Evolutionary conservation across 2,888 invertebrate genomes (phyloP).

Genomic region (Neoascia interrupta): DNA sequence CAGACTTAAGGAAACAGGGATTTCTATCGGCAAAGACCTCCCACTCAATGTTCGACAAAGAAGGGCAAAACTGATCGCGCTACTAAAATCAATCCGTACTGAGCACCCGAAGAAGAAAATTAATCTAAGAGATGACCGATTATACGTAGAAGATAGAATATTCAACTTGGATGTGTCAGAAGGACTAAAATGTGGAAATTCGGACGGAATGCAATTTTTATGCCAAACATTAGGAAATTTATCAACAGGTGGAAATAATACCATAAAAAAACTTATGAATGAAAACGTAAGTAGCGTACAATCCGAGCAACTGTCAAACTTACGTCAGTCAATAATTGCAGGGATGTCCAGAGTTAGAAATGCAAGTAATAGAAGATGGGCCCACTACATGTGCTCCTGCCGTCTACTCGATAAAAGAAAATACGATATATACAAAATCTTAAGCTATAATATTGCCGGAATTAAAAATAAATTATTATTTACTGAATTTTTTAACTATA

Average conservation of each 20-base stretch:
- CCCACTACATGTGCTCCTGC: background rate
- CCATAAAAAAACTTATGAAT: too few relatives aligned
- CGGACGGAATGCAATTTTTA: slow-evolving; percentile 1
- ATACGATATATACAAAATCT: too few relatives aligned
- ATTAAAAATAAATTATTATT: slow-evolving; percentile 2
- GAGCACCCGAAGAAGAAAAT: slow-evolving; percentile 12
- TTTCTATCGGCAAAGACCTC: slow-evolving; percentile 2
- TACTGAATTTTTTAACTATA: too few relatives aligned
- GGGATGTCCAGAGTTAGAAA: background rate
- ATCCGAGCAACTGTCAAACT: slow-evolving; percentile 6
- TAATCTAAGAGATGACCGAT: slow-evolving; percentile 10
- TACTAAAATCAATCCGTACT: background rate
- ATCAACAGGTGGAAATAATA: slow-evolving; percentile 1
- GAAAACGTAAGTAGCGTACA: too few relatives aligned
- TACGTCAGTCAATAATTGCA: background rate
- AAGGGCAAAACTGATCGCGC: background rate
- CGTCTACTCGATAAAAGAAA: too few relatives aligned
- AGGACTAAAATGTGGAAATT: background rate
- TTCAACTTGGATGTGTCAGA: slow-evolving; percentile 1
- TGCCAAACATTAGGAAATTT: background rate
- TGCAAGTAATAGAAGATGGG: background rate
- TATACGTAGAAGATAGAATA: background rate
- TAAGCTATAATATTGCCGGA: slow-evolving; percentile 14
- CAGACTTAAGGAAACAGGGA: too few relatives aligned
- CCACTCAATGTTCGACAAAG: slow-evolving; percentile 4